Base-by-base conservation (phyloP, 2,888 invertebrate species). In the Cataglyphis livida region DNA sequence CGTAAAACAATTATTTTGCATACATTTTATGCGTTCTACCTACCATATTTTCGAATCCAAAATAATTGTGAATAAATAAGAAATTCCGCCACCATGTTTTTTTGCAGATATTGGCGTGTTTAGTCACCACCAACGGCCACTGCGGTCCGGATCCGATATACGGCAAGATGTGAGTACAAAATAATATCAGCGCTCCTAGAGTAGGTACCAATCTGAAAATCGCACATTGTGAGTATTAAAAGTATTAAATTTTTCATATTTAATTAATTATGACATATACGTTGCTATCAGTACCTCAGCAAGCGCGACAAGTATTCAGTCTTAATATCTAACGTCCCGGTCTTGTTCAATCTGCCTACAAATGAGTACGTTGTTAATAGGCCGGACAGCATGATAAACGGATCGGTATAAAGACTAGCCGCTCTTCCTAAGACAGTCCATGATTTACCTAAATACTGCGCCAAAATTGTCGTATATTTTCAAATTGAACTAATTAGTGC, bases 1-100 rank as follows among this genome's bases (percentile, higher is more conserved):
- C 21, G 18, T 12, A 68, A 51, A 51, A 68, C 12, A 25, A 35
- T 44, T 21, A 25, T 15, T 81, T n/a, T 38, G 25, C 3, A 9
- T 68, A 2, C 35, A 12, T 70, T 10, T 15, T 28, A 10, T 1
- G 5, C 21, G 10, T 41, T 12, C 59, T 73, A 85, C 91, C 91
- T 94, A 96, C 96, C 96, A 97, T 97, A 90, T 97, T 96, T 90
- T 96, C 96, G 90, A 97, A 97, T 59, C 97, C 97, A 91, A 96
- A 97, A 91, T 97, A 97, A 92, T 97, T 97, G 91, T 97, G 97
- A 78, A 97, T 96, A 88, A 97, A 97, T 0, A 97, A 93, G 85
- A 97, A 95, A 91, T 97, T 97, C 90, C 96, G 95, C 97, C 97
- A 97, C 96, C 97, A 97, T 81, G 96, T 95, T 90, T 95, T 95